These are phyloP conservation scores for Brachypteracias leptosomus DNA, from an alignment of 2,113 vertebrate genomes.

Conservation along the genomic window DNA sequence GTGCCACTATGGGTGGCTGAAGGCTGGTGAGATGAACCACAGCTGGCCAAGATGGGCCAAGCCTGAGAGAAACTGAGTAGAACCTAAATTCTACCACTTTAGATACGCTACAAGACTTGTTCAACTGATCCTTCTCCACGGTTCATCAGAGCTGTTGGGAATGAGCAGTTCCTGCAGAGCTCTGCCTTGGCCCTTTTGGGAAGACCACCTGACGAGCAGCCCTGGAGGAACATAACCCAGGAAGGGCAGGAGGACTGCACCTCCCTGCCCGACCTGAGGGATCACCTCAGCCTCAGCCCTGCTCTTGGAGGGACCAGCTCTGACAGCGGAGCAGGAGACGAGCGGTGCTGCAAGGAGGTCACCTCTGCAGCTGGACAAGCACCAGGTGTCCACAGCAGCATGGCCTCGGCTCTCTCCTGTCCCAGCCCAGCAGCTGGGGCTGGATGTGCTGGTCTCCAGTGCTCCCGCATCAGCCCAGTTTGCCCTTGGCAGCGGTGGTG, in stretches of 20 bases:
- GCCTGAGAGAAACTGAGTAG: neutral
- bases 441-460: neutral
- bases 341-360: neutral
- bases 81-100: neutral
- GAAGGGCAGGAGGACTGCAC: neutral
- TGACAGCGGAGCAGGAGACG: neutral
- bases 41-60: neutral
- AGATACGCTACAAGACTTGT: accelerated
- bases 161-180: neutral
- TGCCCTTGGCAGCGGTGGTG: accelerated
- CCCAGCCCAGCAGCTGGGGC: neutral
- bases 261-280: accelerated
- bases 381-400: accelerated
- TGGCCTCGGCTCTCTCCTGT: accelerated
- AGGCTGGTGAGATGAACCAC: neutral
- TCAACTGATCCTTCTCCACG: neutral
- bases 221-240: neutral
- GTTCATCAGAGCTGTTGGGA: neutral
- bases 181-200: neutral
- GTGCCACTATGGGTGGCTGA: accelerated
- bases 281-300: accelerated
- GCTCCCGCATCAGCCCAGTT: neutral
- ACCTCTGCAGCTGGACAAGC: accelerated
- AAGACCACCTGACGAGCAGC: neutral
- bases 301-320: neutral